These are phyloP conservation scores for Clarias pachynema DNA, from an alignment of 2,797 vertebrate genomes.

Conservation along the genomic window DNA sequence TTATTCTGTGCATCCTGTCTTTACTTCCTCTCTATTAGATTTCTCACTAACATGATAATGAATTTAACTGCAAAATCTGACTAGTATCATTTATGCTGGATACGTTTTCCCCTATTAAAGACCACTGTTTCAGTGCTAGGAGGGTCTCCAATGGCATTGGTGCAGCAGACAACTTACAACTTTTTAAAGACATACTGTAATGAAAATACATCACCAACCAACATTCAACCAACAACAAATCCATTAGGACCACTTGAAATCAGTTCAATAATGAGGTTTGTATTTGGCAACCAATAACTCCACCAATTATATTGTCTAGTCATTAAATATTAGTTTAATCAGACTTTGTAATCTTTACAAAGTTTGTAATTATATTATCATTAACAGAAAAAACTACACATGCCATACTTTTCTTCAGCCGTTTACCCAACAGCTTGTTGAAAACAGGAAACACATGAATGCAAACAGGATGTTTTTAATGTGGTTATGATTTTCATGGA, in stretches of 20 bases:
- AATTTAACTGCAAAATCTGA: not conserved
- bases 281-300: not conserved
- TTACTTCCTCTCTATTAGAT: not conserved
- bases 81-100: not conserved
- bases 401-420: not conserved
- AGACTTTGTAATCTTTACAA: not conserved
- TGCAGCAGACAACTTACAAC: not conserved
- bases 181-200: not conserved
- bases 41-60: not conserved
- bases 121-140: not conserved
- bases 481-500: constrained; percentile 6
- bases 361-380: too few species aligned
- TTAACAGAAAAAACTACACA: too few species aligned
- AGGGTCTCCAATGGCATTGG: not conserved
- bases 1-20: not conserved
- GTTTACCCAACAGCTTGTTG: not conserved
- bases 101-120: not conserved
- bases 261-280: not conserved
- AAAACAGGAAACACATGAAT: constrained; percentile 50
- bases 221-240: not conserved
- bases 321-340: not conserved
- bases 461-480: constrained; percentile 23
- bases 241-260: not conserved
- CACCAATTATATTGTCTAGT: not conserved
- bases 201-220: not conserved